Conservation (phyloP, 2,113 vertebrate species). For the Thymallus thymallus region DNA sequence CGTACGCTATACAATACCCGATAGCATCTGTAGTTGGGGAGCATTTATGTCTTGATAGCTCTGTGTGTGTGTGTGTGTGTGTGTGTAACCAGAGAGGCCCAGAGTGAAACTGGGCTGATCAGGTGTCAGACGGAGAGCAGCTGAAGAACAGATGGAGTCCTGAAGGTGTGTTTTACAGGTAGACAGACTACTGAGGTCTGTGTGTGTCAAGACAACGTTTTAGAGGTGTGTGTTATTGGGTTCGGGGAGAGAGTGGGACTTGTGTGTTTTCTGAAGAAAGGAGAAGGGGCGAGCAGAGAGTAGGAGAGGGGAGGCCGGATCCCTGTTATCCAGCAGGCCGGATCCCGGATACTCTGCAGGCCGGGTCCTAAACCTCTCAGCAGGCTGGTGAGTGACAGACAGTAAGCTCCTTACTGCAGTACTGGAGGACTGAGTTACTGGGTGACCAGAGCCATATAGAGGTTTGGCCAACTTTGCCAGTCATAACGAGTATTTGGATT, state of each 20-base stretch:
- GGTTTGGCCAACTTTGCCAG: not conserved
- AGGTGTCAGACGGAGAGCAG: conserved; percentile 49
- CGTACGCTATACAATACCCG: not conserved
- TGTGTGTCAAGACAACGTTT: not conserved
- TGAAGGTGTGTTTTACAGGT: conserved; percentile 13
- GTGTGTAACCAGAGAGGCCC: conserved; percentile 58
- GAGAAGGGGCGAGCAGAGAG: not conserved
- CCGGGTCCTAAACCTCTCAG: conserved; percentile 38
- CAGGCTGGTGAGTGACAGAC: conserved; percentile 27
- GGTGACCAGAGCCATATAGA: no score
- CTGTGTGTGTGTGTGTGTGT: not conserved
- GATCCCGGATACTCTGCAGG: not conserved
- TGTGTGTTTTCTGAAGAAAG: conserved; percentile 7
- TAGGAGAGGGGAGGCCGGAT: not conserved
- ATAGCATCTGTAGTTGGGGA: not conserved
- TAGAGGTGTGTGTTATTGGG: not conserved
- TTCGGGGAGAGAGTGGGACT: not conserved
- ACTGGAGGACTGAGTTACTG: conserved; percentile 5
- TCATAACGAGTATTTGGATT: not conserved
- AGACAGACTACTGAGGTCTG: not conserved
- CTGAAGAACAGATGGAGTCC: conserved; percentile 20
- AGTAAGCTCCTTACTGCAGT: conserved; percentile 54
- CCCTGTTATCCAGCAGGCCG: conserved; percentile 19
- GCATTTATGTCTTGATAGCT: not conserved
- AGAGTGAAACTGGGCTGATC: conserved; percentile 51